Conservation (phyloP, 2,888 invertebrate species). For the Rhingia campestris region DNA sequence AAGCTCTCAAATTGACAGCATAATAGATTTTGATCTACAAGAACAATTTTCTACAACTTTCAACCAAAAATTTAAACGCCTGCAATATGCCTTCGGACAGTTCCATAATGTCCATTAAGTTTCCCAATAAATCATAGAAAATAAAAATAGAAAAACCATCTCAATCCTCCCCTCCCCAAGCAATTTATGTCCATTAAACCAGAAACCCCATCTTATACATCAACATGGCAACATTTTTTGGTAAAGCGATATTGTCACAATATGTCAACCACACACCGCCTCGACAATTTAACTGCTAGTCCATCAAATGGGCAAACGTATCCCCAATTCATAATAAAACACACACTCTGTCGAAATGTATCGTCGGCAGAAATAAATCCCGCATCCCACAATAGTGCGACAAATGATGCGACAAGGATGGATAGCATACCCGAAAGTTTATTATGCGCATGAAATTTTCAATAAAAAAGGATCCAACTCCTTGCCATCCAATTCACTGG, state of each 20-base stretch:
- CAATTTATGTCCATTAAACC: background rate
- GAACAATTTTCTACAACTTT: too few species aligned
- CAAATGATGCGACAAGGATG: conserved; percentile 70
- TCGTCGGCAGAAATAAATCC: conserved; percentile 49
- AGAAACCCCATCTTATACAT: conserved; percentile 2
- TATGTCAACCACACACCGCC: conserved; percentile 56
- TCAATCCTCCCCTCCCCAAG: background rate
- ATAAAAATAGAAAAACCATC: background rate
- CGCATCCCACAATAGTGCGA: conserved; percentile 14
- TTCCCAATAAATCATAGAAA: background rate
- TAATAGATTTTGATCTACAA: too few species aligned
- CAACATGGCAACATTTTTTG: background rate
- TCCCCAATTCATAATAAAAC: conserved; percentile 54
- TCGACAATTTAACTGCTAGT: conserved; percentile 60
- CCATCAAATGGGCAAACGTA: conserved; percentile 55
- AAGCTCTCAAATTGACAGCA: too few species aligned
- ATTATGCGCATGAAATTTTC: conserved; percentile 57
- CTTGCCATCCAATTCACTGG: background rate
- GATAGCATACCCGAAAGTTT: conserved; percentile 53
- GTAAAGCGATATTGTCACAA: conserved; percentile 57
- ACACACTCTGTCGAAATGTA: conserved; percentile 44
- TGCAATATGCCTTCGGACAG: too few species aligned
- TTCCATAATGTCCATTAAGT: too few species aligned
- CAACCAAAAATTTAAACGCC: too few species aligned
- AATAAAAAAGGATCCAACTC: conserved; percentile 8